Percentiles rank a stretch among this genome's conserved stretches.
phyloP scores from a whole-genome alignment of 2,888 invertebrate genomes.

The Hoplodrina blanda region DNA sequence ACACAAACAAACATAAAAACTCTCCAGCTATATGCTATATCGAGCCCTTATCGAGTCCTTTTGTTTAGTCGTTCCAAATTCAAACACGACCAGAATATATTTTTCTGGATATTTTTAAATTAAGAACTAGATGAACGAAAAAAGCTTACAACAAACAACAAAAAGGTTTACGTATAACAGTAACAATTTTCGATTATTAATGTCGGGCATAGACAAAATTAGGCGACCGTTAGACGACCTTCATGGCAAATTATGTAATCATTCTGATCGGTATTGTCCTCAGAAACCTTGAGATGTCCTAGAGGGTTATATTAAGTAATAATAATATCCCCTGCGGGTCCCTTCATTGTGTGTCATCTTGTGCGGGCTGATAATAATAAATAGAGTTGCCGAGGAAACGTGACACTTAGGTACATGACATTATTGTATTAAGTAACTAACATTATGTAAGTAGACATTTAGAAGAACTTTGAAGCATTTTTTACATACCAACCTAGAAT shows the following conservation, averaged over 20 bases:
- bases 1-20: too few relatives aligned
- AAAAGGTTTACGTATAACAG: neutral
- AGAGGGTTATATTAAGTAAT: slow-evolving; percentile 6
- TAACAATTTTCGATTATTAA: slow-evolving; percentile 24
- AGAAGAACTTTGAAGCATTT: too few relatives aligned
- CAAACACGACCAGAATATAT: neutral
- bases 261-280: slow-evolving; percentile 12
- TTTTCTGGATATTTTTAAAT: slow-evolving; percentile 15
- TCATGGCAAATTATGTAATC: slow-evolving; percentile 19
- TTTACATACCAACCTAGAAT: too few relatives aligned
- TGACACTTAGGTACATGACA: neutral
- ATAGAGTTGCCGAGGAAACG: neutral
- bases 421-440: neutral
- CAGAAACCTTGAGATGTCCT: slow-evolving; percentile 23
- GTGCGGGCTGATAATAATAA: neutral
- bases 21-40: too few relatives aligned
- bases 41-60: too few relatives aligned
- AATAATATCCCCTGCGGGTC: slow-evolving; percentile 10
- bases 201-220: slow-evolving; percentile 8
- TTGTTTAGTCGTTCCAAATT: slow-evolving; percentile 8
- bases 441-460: neutral
- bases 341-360: neutral
- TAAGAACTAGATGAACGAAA: neutral
- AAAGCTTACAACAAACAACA: neutral
- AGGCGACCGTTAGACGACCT: slow-evolving; percentile 29